Conservation (phyloP, 2,888 invertebrate genomes). For the Eupithecia vulgata region DNA sequence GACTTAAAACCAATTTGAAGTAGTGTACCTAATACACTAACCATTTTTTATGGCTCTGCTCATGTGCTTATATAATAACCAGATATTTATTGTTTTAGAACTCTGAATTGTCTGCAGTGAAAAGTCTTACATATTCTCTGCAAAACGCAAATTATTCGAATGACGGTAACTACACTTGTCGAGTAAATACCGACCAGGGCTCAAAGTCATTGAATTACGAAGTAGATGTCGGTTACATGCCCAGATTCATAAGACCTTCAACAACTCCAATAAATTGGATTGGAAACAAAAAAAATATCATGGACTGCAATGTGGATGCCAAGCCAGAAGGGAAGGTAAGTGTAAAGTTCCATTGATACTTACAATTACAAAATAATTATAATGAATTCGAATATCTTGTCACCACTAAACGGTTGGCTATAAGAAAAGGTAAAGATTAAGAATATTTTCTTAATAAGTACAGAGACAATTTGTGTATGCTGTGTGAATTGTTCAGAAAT, state of each 20-base stretch:
- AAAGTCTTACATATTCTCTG: slow-evolving; percentile 25
- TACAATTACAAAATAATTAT: too few relatives aligned
- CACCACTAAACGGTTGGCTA: background rate
- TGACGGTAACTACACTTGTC: slow-evolving; percentile 45
- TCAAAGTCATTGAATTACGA: slow-evolving; percentile 37
- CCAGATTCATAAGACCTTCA: slow-evolving; percentile 15
- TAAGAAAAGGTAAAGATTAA: background rate
- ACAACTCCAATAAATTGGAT: slow-evolving; percentile 21
- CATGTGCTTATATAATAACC: background rate
- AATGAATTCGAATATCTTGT: background rate
- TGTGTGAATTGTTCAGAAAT: too few relatives aligned
- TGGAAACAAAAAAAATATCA: slow-evolving; percentile 17
- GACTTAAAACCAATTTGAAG: background rate
- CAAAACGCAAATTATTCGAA: slow-evolving; percentile 16
- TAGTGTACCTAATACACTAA: too few relatives aligned
- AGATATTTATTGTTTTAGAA: slow-evolving; percentile 21
- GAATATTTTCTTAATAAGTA: background rate
- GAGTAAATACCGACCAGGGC: slow-evolving; percentile 34
- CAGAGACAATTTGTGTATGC: background rate
- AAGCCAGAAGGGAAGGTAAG: slow-evolving; percentile 38
- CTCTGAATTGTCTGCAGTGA: background rate
- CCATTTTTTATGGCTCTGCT: too few relatives aligned
- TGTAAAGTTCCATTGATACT: slow-evolving; percentile 29
- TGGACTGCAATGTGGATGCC: slow-evolving; percentile 35
- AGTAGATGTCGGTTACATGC: slow-evolving; percentile 37